These are phyloP conservation scores for Sitta europaea DNA, from an alignment of 2,113 vertebrate species.

Conservation along the genomic window DNA sequence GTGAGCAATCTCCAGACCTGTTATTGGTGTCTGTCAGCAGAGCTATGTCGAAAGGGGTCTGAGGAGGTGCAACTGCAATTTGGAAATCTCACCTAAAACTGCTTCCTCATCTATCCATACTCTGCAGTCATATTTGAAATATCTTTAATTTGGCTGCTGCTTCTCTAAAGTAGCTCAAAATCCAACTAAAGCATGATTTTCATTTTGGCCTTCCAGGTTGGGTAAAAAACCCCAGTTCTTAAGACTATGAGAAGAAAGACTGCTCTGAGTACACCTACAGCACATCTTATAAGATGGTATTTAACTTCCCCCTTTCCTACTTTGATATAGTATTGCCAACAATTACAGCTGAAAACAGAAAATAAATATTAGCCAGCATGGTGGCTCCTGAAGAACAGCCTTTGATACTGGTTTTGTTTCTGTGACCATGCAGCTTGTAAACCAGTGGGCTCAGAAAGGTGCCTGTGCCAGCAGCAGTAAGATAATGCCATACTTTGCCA, in stretches of 20 bases:
- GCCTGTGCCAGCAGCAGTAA: neutral
- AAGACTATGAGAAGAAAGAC: neutral
- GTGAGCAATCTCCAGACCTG: neutral
- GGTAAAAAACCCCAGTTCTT: neutral
- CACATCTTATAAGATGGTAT: neutral
- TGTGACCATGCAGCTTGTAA: neutral
- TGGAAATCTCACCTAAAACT: neutral
- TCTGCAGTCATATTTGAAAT: neutral
- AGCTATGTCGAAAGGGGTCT: neutral
- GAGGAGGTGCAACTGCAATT: neutral
- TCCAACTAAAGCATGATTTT: neutral
- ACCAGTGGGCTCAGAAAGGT: neutral
- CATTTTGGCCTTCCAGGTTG: accelerated
- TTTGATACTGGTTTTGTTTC: neutral
- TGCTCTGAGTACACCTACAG: neutral
- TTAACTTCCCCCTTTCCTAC: neutral
- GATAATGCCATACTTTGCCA: neutral
- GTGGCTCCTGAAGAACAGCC: neutral
- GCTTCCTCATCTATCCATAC: neutral
- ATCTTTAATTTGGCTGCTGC: neutral
- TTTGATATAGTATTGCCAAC: neutral
- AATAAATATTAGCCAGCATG: neutral
- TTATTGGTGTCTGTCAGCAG: neutral
- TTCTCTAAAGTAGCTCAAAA: neutral
- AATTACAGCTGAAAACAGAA: neutral